Percentiles rank a stretch among this genome's conserved stretches.
These are phyloP conservation scores for Asobara japonica DNA, from an alignment of 1,140 invertebrate genomes.

Conservation along the genomic window DNA sequence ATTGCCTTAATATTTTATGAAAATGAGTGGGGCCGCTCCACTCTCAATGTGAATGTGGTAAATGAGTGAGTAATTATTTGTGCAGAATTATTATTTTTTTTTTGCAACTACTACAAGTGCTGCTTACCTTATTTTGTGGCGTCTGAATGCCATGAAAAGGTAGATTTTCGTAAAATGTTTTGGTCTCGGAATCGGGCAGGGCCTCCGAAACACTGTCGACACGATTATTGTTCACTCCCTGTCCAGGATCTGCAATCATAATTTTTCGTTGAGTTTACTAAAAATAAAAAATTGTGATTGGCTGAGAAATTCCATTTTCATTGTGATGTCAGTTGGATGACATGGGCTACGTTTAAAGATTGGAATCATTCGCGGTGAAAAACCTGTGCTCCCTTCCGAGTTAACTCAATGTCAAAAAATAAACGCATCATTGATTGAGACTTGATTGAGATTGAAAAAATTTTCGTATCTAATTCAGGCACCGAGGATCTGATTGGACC, in stretches of 20 bases:
- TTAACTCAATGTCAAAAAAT: too few relatives aligned
- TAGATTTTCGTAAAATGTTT: slow-evolving; percentile 91
- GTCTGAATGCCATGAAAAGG: slow-evolving; percentile 92
- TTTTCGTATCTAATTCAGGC: too few relatives aligned
- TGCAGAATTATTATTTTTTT: background rate
- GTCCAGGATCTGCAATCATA: slow-evolving; percentile 62
- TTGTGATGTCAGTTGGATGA: too few relatives aligned
- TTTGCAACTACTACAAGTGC: background rate
- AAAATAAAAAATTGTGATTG: background rate
- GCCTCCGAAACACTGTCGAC: slow-evolving; percentile 63
- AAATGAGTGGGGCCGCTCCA: background rate
- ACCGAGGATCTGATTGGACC: too few relatives aligned
- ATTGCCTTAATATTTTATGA: slow-evolving; percentile 6
- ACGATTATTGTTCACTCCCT: slow-evolving; percentile 60
- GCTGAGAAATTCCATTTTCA: too few relatives aligned
- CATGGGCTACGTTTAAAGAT: too few relatives aligned
- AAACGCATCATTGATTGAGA: too few relatives aligned
- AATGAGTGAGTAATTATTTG: background rate
- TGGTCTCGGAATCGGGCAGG: slow-evolving; percentile 65
- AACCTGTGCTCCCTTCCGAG: too few relatives aligned
- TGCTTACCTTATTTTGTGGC: slow-evolving; percentile 86
- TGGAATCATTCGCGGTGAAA: too few relatives aligned
- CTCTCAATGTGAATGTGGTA: background rate
- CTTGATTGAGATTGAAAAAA: too few relatives aligned
- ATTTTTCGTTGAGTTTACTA: too few relatives aligned